Base-by-base conservation (phyloP, 2,888 invertebrate species). In the Erebia aethiops region DNA sequence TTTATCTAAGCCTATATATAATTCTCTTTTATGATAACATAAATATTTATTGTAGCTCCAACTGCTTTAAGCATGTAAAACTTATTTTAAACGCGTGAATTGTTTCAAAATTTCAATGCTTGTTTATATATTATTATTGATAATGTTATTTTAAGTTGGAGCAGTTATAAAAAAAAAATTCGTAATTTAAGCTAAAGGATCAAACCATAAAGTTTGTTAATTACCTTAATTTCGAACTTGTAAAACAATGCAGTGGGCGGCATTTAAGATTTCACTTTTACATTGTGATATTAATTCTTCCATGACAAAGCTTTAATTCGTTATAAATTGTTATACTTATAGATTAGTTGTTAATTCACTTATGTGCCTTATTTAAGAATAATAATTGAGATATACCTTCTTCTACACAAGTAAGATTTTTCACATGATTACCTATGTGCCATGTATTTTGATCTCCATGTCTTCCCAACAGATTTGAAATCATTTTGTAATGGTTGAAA, bases 301-400 rank as follows among this genome's bases (percentile, higher is more conserved):
- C 92, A 91, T 80, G 82, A 87, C 79, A 88, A 92, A 93, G 92
- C 92, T 93, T 93, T 93, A 92, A 93, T 90, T 92, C 83, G 88
- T 86, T 88, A 81, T 91, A 90, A 88, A 83, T 85, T 87, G 85
- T 87, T 74, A 76, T 76, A 69, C 35, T 35, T 76, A 78, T 76
- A 78, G 65, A 69, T 78, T 76, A 77, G 71, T 75, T 75, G 75
- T 75, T 74, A 73, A 69, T 73, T 68, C 69, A 75, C 74, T 77
- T 69, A 77, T 76, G 84, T 85, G 86, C 84, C 85, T 85, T 85
- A 82, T 76, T 75, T 77, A 74, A 70, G 63, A 71, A 58, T 68
- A 62, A 65, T 58, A 71, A 69, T 72, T 73, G 69, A 72, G 70
- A 58, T 63, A 35, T 60, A 49, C 14, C 49, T 49, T 4, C 46